Conservation (phyloP, 1,140 invertebrate genomes). For the Augochlora pura region DNA sequence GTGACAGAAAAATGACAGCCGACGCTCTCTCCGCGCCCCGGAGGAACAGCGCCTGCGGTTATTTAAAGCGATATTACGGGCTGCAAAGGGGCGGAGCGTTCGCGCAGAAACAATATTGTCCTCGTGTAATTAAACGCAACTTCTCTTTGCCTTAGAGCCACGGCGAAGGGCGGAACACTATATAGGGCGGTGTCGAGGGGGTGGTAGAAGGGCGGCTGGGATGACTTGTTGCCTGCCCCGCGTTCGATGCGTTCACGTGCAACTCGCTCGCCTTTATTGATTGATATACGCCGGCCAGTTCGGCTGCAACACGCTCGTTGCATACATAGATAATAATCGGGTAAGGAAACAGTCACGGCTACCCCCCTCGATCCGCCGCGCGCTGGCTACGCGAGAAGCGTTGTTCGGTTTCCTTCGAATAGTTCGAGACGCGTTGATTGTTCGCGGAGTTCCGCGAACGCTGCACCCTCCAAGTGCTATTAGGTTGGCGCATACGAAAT, state of each 20-base stretch:
- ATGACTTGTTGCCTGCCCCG: slow-evolving; percentile 21
- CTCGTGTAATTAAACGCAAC: slow-evolving; percentile 61
- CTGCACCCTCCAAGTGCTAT: too few relatives aligned
- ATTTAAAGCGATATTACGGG: slow-evolving; percentile 40
- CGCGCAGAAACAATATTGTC: slow-evolving; percentile 59
- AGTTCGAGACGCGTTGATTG: neutral
- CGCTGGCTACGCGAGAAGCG: too few relatives aligned
- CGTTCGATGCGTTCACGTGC: slow-evolving; percentile 9
- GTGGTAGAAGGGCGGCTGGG: neutral
- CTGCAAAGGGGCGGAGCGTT: slow-evolving; percentile 39
- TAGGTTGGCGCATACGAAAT: too few relatives aligned
- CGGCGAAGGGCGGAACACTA: too few relatives aligned
- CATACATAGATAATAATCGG: slow-evolving; percentile 45
- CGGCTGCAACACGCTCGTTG: neutral
- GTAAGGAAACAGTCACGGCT: slow-evolving; percentile 23
- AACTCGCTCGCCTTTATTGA: slow-evolving; percentile 56
- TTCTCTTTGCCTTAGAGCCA: slow-evolving; percentile 34
- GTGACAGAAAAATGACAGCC: slow-evolving; percentile 39
- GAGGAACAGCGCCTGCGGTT: neutral
- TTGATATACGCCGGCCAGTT: slow-evolving; percentile 45
- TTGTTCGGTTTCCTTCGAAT: neutral
- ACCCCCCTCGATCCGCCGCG: too few relatives aligned
- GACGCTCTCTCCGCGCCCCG: neutral
- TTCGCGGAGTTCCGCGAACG: neutral
- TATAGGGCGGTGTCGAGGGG: too few relatives aligned